Evolutionary conservation across 2,888 invertebrate genomes (phyloP), one percentile per base, ranked within the genome.

Genomic region (Cheilosia variabilis): DNA sequence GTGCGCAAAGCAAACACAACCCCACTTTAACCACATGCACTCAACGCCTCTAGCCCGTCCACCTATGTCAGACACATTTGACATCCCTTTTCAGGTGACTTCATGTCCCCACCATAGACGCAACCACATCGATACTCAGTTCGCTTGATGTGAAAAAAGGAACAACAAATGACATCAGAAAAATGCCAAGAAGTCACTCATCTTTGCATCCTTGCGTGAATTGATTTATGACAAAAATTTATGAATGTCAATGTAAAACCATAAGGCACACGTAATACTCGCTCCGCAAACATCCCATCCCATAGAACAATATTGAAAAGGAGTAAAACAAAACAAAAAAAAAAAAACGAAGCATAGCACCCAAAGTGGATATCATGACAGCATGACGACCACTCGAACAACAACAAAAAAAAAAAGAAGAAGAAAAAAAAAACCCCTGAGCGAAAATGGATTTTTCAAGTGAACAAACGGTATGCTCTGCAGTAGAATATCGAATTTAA

Each of bases 401-500:
- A 13, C 10, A 13, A 7, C 3, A 31, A 5, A n/a, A 19, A 10
- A 37, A 37, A 37, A 37, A 1, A 37, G 10, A 62, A 68, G 45
- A 60, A 27, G n/a, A 6, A 27, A 9, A 37, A 37, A 13, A 37
- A 4, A 13, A 37, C 55, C 83, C 50, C 55, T 37, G 68, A 79
- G 45, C 17, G 58, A 71, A 75, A 80, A 84, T 75, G 69, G 80
- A 71, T 75, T 84, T 84, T 80, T 84, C 80, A 84, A 79, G 79
- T 80, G 79, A 79, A 34, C 43, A 2, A 58, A 55, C 68, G 17
- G 34, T 66, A 72, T 53, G 34, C 24, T 19, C 47, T 52, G 72
- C 27, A 53, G 55, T 62, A 27, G 15, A 75, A 84, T 75, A 80
- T 84, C 80, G 63, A 80, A 79, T 84, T 79, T 75, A 84, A 79